Evolutionary conservation across 2,888 invertebrate species (phyloP).

Genomic region (Pristionchus arcanus): DNA sequence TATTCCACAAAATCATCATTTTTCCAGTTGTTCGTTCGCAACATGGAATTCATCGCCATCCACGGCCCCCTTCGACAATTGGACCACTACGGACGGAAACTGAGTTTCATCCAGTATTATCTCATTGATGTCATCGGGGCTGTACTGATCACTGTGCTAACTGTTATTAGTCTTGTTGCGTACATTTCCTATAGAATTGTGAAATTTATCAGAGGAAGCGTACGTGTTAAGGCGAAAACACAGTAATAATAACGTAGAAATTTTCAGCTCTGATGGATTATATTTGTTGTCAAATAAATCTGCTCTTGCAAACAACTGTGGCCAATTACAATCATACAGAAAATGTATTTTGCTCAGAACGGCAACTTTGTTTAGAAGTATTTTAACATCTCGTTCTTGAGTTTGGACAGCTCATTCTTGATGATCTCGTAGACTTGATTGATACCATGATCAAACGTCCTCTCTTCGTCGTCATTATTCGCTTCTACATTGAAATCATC

Average conservation of each 20-base stretch:
- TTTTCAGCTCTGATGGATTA: neutral
- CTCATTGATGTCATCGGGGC: conserved; percentile 31
- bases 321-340: too few relatives aligned
- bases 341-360: too few relatives aligned
- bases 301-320: neutral
- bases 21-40: conserved; percentile 31
- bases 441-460: neutral
- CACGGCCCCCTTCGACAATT: conserved; percentile 41
- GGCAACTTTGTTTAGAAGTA: neutral
- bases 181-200: neutral
- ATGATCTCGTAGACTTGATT: neutral
- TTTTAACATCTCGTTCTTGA: neutral
- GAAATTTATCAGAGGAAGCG: neutral
- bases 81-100: neutral
- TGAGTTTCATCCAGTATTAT: conserved; percentile 42
- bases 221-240: neutral
- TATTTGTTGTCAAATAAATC: neutral
- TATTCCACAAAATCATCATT: neutral
- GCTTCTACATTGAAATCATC: neutral
- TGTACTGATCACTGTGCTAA: neutral
- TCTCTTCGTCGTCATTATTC: neutral
- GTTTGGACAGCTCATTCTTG: neutral
- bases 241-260: neutral
- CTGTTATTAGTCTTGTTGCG: neutral
- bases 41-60: conserved; percentile 46